A percentile compares a stretch with the other conserved stretches of the same genome.
These are phyloP conservation scores for Drosophila buzzatii DNA, from an alignment of 2,888 invertebrate genomes.

Conservation along the genomic window DNA sequence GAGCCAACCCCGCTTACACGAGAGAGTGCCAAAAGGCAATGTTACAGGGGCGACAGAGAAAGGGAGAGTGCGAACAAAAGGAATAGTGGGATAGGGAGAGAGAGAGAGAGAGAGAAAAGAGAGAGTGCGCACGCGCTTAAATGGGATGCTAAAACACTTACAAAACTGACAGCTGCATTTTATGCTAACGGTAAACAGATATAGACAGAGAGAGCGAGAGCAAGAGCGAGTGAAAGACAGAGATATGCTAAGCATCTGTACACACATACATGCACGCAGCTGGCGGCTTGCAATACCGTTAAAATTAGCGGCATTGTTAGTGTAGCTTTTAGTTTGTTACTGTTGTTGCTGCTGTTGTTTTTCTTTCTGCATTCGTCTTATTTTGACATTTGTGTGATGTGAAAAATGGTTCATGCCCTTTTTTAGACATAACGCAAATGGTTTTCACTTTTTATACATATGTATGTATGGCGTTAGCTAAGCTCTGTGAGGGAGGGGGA, in stretches of 20 bases:
- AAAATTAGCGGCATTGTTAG: slow-evolving; percentile 43
- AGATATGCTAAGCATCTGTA: slow-evolving; percentile 25
- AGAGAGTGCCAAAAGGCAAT: slow-evolving; percentile 5
- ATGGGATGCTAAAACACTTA: slow-evolving; percentile 32
- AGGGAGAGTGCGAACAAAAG: background rate
- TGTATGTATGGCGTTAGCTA: slow-evolving; percentile 31
- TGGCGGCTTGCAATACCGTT: slow-evolving; percentile 39
- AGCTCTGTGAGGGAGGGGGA: background rate
- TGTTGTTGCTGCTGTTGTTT: background rate
- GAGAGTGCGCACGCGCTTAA: slow-evolving; percentile 14
- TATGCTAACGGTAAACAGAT: slow-evolving; percentile 44
- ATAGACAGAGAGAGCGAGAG: slow-evolving; percentile 23
- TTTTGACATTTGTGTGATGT: slow-evolving; percentile 16
- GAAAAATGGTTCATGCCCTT: slow-evolving; percentile 56
- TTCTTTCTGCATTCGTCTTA: slow-evolving; percentile 33
- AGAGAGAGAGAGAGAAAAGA: background rate
- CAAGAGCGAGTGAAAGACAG: slow-evolving; percentile 16
- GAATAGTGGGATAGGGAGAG: background rate
- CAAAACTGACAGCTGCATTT: slow-evolving; percentile 60
- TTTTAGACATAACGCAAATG: slow-evolving; percentile 51
- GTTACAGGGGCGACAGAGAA: background rate
- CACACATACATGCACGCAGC: slow-evolving; percentile 9
- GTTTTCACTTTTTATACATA: slow-evolving; percentile 64
- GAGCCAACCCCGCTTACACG: slow-evolving; percentile 16
- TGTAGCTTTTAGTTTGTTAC: slow-evolving; percentile 21